Conservation (phyloP, 2,113 vertebrate species). For the Ceyx melanurus region DNA sequence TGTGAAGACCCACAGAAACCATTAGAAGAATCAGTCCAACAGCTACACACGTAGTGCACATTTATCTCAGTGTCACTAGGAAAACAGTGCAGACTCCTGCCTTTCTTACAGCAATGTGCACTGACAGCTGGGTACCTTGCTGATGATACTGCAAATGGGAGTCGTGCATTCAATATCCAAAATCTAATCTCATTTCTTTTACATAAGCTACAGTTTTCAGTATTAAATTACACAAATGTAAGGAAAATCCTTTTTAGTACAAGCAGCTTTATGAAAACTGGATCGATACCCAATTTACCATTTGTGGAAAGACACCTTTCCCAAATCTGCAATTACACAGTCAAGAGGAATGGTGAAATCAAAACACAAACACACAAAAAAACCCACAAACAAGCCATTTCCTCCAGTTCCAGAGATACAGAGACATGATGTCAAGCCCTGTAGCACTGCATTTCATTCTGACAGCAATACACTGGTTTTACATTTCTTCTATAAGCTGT, state of each 20-base stretch:
- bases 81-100: neutral
- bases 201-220: neutral
- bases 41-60: neutral
- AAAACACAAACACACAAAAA: neutral
- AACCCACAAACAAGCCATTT: neutral
- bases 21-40: slow-evolving; percentile 31
- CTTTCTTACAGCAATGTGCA: neutral
- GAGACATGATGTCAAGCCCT: neutral
- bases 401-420: neutral
- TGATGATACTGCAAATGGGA: neutral
- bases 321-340: neutral
- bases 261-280: neutral
- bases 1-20: slow-evolving; percentile 7
- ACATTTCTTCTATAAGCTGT: neutral
- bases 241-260: neutral
- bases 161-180: neutral
- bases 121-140: neutral
- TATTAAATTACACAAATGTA: neutral
- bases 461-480: neutral
- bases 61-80: slow-evolving; percentile 25
- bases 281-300: neutral
- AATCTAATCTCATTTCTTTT: neutral
- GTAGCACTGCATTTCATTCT: neutral
- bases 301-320: neutral
- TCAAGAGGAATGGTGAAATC: neutral